A percentile compares a stretch with the other conserved stretches of the same genome.
Conservation (phyloP, 2,888 invertebrate genomes). For the Antitype chi region DNA sequence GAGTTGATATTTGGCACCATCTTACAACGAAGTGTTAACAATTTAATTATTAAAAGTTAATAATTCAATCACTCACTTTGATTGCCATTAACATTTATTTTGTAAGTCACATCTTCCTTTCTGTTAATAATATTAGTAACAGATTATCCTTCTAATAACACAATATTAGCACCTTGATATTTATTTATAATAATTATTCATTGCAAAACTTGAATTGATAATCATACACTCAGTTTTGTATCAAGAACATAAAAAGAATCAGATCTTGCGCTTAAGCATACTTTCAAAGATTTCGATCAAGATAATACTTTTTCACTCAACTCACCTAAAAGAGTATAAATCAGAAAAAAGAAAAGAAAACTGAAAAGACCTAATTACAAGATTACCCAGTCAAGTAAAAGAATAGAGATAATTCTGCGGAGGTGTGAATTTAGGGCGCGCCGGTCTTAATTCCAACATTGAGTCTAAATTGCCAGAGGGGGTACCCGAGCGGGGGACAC, state of each 20-base stretch:
- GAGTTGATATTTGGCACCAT: slow-evolving; percentile 5
- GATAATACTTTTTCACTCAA: slow-evolving; percentile 13
- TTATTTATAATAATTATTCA: slow-evolving; percentile 36
- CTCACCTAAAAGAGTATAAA: slow-evolving; percentile 15
- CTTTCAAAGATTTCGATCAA: slow-evolving; percentile 4
- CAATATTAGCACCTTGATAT: slow-evolving; percentile 42
- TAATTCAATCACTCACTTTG: slow-evolving; percentile 15
- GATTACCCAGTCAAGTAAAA: slow-evolving; percentile 44
- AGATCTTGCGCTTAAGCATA: not conserved
- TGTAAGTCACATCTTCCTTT: slow-evolving; percentile 7
- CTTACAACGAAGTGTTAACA: not conserved
- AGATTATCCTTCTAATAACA: slow-evolving; percentile 11
- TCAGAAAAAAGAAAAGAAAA: not conserved
- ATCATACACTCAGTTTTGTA: slow-evolving; percentile 11
- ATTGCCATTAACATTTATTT: slow-evolving; percentile 20
- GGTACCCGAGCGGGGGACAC: slow-evolving; percentile 71
- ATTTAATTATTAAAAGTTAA: not conserved
- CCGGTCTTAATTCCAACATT: slow-evolving; percentile 75
- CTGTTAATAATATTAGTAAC: not conserved
- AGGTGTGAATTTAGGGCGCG: slow-evolving; percentile 74
- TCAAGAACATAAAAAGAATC: slow-evolving; percentile 8
- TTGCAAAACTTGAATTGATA: slow-evolving; percentile 26
- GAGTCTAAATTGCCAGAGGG: slow-evolving; percentile 67
- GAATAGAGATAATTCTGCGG: slow-evolving; percentile 65
- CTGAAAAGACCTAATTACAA: slow-evolving; percentile 28